Evolutionary conservation across 2,113 vertebrate genomes (phyloP), one percentile per base, ranked within the genome.

Genomic region (Sminthopsis crassicaudata): DNA sequence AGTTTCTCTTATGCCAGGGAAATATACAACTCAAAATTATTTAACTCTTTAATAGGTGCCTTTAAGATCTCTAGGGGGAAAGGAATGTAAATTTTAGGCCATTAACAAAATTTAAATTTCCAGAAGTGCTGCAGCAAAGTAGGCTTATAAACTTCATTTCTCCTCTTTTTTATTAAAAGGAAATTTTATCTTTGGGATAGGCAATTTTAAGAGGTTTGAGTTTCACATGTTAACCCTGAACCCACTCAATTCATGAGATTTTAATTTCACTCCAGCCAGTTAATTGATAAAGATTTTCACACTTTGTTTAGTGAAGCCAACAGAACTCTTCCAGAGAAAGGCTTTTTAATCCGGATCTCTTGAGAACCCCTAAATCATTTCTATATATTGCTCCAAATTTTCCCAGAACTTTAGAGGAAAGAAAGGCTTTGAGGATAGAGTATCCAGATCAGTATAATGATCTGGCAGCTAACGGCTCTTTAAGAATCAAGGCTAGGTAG

Each of bases 91-190:
- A 36, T 42, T 2, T 48, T 89, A 93, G 36, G 48, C 90, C 94
- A 93, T 26, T 42, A 90, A 89, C 27, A 93, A 94, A 96, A 46
- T 54, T 90, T 93, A 95, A 96, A 88, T 52, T 91, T 93, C 27
- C 54, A 91, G 92, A 93, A 92, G 88, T 94, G 42, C 90, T 94
- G 42, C 67, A 53, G 26, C 93, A 53, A 22, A 48, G 89, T 94
- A 19, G 51, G 51, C 46, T 6, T 90, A 23, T 94, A 57, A 92
- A 90, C 53, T n/a, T 91, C 8, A 24, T 94, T 53, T 54, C 50
- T 53, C 91, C 9, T 8, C 12, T 16, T 97, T 90, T 90, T 76
- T 89, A 10, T 67, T 90, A 46, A 19, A 93, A 90, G 46, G 54
- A n/a, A 46, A 89, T 90, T 90, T 8, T 90, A 76, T 76, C 12